Percentiles rank a stretch among this genome's conserved stretches.
Conservation (phyloP, 2,888 invertebrate species). For the Epsilonema sp. region DNA sequence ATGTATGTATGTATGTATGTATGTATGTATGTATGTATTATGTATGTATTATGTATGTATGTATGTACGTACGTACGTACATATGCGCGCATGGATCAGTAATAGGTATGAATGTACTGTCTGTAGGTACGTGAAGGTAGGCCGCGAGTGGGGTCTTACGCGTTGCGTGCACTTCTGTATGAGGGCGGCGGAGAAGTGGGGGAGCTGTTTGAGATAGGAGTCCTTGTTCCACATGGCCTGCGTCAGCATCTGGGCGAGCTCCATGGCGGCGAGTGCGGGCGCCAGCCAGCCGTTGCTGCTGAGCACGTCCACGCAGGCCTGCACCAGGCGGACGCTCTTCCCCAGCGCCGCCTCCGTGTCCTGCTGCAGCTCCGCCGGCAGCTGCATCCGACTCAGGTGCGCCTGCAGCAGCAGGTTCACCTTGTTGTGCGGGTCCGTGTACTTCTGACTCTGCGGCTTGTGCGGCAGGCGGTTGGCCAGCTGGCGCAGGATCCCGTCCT, state of each 20-base stretch:
- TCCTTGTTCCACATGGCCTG: slow-evolving; percentile 99
- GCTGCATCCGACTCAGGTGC: slow-evolving; percentile 73
- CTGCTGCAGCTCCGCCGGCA: slow-evolving; percentile 85
- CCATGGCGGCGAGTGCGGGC: slow-evolving; percentile 97
- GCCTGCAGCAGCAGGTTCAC: slow-evolving; percentile 80
- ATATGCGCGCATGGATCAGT: too few relatives aligned
- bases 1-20: too few relatives aligned
- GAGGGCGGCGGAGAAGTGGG: slow-evolving; percentile 71
- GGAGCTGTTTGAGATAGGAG: slow-evolving; percentile 83
- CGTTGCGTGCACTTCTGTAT: slow-evolving; percentile 74
- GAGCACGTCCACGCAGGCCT: slow-evolving; percentile 72
- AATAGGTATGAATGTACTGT: too few relatives aligned
- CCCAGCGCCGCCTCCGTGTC: slow-evolving; percentile 76
- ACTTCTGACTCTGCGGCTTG: slow-evolving; percentile 54
- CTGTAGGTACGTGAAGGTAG: too few relatives aligned
- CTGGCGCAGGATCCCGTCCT: slow-evolving; percentile 59
- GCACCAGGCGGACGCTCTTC: background rate
- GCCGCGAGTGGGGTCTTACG: too few relatives aligned
- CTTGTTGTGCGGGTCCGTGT: slow-evolving; percentile 89
- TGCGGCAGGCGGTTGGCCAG: slow-evolving; percentile 40
- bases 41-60: too few relatives aligned
- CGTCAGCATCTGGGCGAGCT: slow-evolving; percentile 96
- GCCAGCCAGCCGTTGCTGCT: slow-evolving; percentile 92
- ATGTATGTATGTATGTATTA: too few relatives aligned
- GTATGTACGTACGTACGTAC: too few relatives aligned